Base-by-base conservation (phyloP, 2,113 vertebrate species). In the Acanthochromis polyacanthus region DNA sequence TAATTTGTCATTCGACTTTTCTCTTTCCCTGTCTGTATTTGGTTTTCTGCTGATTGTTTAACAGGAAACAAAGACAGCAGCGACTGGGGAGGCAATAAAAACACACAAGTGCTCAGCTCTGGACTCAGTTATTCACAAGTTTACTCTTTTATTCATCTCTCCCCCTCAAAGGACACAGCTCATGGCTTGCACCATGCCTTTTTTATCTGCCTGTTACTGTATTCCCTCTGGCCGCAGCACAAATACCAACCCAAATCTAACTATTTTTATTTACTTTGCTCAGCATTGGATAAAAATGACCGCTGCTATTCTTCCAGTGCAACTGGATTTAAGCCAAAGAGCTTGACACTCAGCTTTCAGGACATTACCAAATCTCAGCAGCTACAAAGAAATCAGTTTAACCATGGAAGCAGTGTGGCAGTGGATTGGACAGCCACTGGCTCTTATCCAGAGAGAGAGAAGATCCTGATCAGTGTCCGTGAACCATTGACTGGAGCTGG, bases 121-220 rank as follows among this genome's bases (percentile, higher is more conserved):
- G 65, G 62, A 43, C 76, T 83, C 61, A 60, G 60, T 80, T 71
- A 83, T 78, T 64, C 71, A 81, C 66, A 83, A 82, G 81, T 75
- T 40, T 58, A 36, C 63, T 80, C 71, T 78, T 78, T 64, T 58
- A 77, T 78, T 72, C 19, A 68, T 74, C 58, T 63, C 50, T 62
- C 30, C 25, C 40, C 14, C 46, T 52, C 40, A 82, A 61, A 78
- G 75, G 46, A 69, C 40, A 58, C 28, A 65, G 62, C 64, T 80
- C 62, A 11, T 5, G 1, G 52, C 80, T 48, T 82, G 56, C 28
- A 28, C 32, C 50, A 17, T 55, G 51, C 61, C 73, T 67, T 82
- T 48, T 77, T 67, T 64, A 50, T 61, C 58, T 20, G 48, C 63
- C 63, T 74, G 70, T 68, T 75, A 75, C 57, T 53, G 10, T 55